Evolutionary conservation across 2,888 invertebrate species (phyloP).

Genomic region (Xylocampa areola): DNA sequence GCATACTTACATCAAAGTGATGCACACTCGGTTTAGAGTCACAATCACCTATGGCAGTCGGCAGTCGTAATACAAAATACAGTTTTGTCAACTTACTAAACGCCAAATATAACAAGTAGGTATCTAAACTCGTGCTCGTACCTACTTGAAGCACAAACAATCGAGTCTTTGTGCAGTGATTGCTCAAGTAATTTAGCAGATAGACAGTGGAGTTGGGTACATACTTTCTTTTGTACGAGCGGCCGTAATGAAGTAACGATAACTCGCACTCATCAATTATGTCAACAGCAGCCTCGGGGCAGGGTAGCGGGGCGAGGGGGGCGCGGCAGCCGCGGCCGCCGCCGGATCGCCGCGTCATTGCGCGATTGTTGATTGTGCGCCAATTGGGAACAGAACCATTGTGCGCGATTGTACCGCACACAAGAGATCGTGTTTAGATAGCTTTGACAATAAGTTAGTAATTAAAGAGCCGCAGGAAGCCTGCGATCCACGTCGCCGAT

Average conservation of each 20-base stretch:
- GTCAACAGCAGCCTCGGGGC: slow-evolving; percentile 35
- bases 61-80: too few species aligned
- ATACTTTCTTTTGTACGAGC: slow-evolving; percentile 38
- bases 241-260: slow-evolving; percentile 42
- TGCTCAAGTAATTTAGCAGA: slow-evolving; percentile 29
- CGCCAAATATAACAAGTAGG: background rate
- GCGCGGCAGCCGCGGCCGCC: background rate
- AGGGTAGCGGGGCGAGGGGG: background rate
- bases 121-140: background rate
- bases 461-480: slow-evolving; percentile 5
- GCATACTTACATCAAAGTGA: too few species aligned
- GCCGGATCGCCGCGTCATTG: slow-evolving; percentile 34
- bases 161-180: slow-evolving; percentile 21
- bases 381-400: slow-evolving; percentile 21
- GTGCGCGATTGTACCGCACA: slow-evolving; percentile 29
- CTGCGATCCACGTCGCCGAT: background rate
- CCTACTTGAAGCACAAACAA: background rate
- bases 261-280: slow-evolving; percentile 52
- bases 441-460: slow-evolving; percentile 23
- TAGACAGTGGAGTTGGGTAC: background rate
- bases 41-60: too few species aligned
- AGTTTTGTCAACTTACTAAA: background rate
- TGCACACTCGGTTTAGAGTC: too few species aligned
- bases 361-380: slow-evolving; percentile 33
- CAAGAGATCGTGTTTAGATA: slow-evolving; percentile 25